These are phyloP conservation scores for Mormyrus lacerda DNA, from an alignment of 2,113 vertebrate species.

Conservation along the genomic window DNA sequence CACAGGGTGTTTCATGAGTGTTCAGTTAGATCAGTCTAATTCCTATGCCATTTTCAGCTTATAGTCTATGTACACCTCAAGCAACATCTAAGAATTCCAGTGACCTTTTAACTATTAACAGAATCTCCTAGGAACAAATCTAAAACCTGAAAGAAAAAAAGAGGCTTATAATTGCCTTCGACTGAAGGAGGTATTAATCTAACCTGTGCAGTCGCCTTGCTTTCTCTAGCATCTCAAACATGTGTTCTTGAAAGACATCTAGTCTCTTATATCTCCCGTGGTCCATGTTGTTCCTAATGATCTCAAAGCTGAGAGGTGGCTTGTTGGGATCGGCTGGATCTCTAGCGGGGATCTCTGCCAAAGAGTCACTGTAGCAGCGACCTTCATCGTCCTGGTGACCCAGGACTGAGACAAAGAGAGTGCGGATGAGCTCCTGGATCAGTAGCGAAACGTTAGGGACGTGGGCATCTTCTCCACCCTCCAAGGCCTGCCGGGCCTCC, in stretches of 20 bases:
- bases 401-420: constrained; percentile 94
- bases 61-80: not conserved
- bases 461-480: constrained; percentile 87
- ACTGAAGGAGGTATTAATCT: constrained; percentile 22
- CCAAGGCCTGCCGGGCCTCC: constrained; percentile 85
- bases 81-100: not conserved
- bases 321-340: constrained; percentile 80
- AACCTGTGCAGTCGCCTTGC: constrained; percentile 89
- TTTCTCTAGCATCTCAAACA: constrained; percentile 96
- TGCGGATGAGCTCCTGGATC: constrained; percentile 94
- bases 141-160: not conserved
- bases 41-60: not conserved
- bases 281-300: constrained; percentile 87
- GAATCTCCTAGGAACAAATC: not conserved
- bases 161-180: not conserved
- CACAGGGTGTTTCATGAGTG: not conserved
- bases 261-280: constrained; percentile 82
- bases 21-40: not conserved
- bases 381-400: constrained; percentile 97
- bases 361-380: constrained; percentile 96
- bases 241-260: constrained; percentile 96
- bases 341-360: constrained; percentile 85
- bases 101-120: not conserved
- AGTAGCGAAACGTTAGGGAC: constrained; percentile 88
- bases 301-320: constrained; percentile 84